Base-by-base conservation (phyloP, 2,888 invertebrate genomes). In the Gymnosoma rotundatum region DNA sequence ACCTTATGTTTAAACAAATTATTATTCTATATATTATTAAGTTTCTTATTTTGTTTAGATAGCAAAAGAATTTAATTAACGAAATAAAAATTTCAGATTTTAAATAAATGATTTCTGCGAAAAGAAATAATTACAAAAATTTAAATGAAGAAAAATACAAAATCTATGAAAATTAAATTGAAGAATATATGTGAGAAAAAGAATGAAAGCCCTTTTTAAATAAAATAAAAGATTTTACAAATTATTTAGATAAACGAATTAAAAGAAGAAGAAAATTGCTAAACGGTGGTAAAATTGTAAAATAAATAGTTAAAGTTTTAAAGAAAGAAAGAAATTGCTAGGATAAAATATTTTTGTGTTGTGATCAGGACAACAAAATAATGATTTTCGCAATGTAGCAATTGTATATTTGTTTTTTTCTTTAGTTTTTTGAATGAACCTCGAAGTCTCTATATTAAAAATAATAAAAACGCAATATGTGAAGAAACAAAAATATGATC, bases 61-160 rank as follows among this genome's bases (percentile, higher is more conserved):
- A 52, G 60, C 60, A 25, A 60, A 50, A 69, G 3, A 54, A 61
- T 61, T 66, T 38, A 69, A 69, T 52, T 45, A 38, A 60, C 18
- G 21, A 76, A 52, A 67, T 5, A 54, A 14, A 38, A 38, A 38
- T 52, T 72, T 64, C 72, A 14, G 25, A 64, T 52, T 79, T 78
- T 58, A 79, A 79, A 79, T 66, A 14, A 73, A 60, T 60, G 73
- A 73, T 73, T 79, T 79, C 79, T 66, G 8, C 32, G 0, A n/a
- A 50, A 32, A 4, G 72, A 79, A 73, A 79, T 79, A 79, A 73
- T 73, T 73, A 0, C 20, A 9, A 14, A 64, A 60, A 67, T 79
- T 78, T 54, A 73, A 73, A 73, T 58, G 12, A 45, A 52, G 60
- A 73, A 79, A 60, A 32, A 79, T 60, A 36, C n/a, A 0, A 9